Conservation (phyloP, 2,113 vertebrate genomes). For the Podilymbus podiceps region DNA sequence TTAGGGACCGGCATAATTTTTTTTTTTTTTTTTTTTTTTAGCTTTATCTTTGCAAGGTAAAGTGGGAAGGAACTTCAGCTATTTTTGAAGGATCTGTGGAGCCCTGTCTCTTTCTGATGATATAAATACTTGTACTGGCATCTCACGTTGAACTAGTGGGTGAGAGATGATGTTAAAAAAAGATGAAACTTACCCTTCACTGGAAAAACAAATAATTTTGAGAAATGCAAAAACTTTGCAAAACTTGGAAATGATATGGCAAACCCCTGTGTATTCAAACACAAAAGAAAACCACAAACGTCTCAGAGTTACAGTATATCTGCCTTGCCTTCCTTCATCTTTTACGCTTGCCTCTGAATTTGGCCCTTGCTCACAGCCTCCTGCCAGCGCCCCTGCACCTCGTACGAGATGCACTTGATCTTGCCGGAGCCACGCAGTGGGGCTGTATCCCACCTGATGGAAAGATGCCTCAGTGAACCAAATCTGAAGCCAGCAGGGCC, state of each 20-base stretch:
- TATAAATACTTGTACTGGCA: neutral
- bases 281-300: neutral
- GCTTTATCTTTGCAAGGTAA: neutral
- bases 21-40: neutral
- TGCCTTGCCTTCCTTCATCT: neutral
- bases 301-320: neutral
- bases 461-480: neutral
- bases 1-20: neutral
- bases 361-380: neutral
- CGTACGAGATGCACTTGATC: neutral
- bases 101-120: neutral
- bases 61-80: neutral
- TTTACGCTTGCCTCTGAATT: neutral
- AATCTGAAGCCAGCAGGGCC: neutral
- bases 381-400: neutral
- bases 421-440: neutral
- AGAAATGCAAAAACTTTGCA: neutral
- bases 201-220: neutral
- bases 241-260: neutral
- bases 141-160: neutral
- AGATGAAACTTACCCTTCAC: accelerated
- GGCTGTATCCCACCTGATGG: neutral
- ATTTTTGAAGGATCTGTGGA: neutral
- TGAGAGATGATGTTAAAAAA: neutral
- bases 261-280: neutral